phyloP scores from a whole-genome alignment of 2,888 invertebrate species.

The Amiota minor region DNA sequence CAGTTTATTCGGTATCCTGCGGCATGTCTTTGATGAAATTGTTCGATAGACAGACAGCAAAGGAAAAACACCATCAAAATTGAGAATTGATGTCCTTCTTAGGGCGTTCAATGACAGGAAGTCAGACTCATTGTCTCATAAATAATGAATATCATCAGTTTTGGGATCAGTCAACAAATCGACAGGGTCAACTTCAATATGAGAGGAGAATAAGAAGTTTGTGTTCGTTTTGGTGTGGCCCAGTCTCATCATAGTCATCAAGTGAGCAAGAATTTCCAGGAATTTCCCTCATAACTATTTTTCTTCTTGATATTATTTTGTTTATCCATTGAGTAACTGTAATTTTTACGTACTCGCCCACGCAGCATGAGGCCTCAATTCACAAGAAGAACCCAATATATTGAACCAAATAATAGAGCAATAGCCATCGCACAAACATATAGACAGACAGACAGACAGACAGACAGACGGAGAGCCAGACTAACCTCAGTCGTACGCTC shows the following conservation, averaged over 20 bases:
- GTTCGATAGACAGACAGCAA: too few species aligned
- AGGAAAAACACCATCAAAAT: not conserved
- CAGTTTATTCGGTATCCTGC: too few species aligned
- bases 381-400: too few species aligned
- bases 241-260: not conserved
- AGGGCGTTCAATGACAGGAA: conserved; percentile 12
- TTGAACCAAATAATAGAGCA: too few species aligned
- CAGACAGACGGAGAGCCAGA: too few species aligned
- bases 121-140: conserved; percentile 18
- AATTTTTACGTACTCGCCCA: conserved; percentile 23
- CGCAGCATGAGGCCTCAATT: not conserved
- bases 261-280: not conserved
- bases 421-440: too few species aligned
- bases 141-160: not conserved
- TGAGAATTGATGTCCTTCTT: not conserved
- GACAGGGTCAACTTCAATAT: too few species aligned
- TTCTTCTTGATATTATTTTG: too few species aligned
- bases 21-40: too few species aligned
- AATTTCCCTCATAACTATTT: not conserved
- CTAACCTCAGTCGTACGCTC: too few species aligned
- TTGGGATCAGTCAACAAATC: too few species aligned
- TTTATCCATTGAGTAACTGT: conserved; percentile 14
- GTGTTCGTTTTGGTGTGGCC: not conserved
- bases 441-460: too few species aligned
- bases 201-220: not conserved